Evolutionary conservation across 2,888 invertebrate species (phyloP).

Genomic region (Spodoptera picta): DNA sequence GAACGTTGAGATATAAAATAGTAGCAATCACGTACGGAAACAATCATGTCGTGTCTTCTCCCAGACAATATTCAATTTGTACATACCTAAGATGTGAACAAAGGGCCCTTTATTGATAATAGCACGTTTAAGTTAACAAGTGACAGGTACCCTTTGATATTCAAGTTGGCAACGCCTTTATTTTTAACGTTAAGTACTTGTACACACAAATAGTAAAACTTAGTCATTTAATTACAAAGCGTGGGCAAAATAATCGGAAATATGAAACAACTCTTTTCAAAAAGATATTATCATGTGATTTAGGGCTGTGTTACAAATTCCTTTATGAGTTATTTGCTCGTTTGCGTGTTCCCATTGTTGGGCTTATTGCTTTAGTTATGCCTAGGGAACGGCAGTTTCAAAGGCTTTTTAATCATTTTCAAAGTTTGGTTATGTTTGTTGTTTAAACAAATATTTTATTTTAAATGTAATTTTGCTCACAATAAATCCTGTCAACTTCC

Average conservation of each 20-base stretch:
- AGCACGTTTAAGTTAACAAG: constrained; percentile 23
- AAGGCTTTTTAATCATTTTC: constrained; percentile 32
- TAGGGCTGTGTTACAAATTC: constrained; percentile 31
- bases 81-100: constrained; percentile 6
- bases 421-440: constrained; percentile 16
- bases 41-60: constrained; percentile 5
- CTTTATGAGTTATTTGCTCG: constrained; percentile 39
- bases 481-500: constrained; percentile 8
- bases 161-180: constrained; percentile 13
- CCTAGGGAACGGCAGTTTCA: constrained; percentile 16
- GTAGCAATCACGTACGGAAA: constrained; percentile 12
- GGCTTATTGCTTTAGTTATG: constrained; percentile 34
- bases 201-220: constrained; percentile 25
- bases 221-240: constrained; percentile 18
- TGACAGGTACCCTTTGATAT: constrained; percentile 12
- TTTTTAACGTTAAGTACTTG: constrained; percentile 11
- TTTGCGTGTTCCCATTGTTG: constrained; percentile 34
- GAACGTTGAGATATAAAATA: not conserved
- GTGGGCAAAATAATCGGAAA: constrained; percentile 14
- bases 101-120: constrained; percentile 32
- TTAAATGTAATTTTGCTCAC: constrained; percentile 19
- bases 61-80: constrained; percentile 22
- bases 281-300: constrained; percentile 45
- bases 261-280: constrained; percentile 45
- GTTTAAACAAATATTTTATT: constrained; percentile 20